Evolutionary conservation across 2,888 invertebrate species (phyloP).

Genomic region (Caenorhabditis afra): DNA sequence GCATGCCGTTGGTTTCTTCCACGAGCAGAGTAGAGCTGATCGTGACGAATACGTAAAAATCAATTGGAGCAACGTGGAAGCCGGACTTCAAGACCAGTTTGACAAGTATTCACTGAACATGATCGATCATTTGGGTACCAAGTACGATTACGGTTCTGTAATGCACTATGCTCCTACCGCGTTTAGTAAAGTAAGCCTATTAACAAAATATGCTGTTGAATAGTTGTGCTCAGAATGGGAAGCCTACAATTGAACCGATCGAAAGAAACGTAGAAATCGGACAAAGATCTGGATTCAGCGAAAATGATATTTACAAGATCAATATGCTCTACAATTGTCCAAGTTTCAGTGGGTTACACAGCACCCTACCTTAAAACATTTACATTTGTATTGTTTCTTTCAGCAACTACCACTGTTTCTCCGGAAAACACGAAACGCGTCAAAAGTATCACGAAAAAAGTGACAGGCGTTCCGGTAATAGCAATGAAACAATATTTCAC

Average conservation of each 20-base stretch:
- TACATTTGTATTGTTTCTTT: background rate
- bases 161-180: conserved; percentile 83
- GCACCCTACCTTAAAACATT: background rate
- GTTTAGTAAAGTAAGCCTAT: conserved; percentile 81
- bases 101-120: conserved; percentile 78
- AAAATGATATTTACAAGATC: conserved; percentile 80
- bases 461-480: conserved; percentile 33
- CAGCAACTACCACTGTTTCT: conserved; percentile 35
- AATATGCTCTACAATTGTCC: conserved; percentile 81
- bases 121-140: conserved; percentile 80
- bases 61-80: conserved; percentile 78
- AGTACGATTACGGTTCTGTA: conserved; percentile 82
- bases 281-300: conserved; percentile 78
- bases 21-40: conserved; percentile 81
- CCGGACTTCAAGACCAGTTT: conserved; percentile 79
- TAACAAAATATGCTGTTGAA: too few relatives aligned
- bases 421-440: conserved; percentile 49
- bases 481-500: background rate
- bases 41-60: conserved; percentile 80
- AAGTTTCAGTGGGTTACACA: conserved; percentile 40
- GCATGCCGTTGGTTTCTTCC: conserved; percentile 81
- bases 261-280: conserved; percentile 76
- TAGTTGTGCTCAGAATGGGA: conserved; percentile 74
- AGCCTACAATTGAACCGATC: conserved; percentile 77
- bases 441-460: conserved; percentile 61